Percentiles rank a stretch among this genome's conserved stretches.
These are phyloP conservation scores for Clupea harengus DNA, from an alignment of 2,113 vertebrate species.

Conservation along the genomic window DNA sequence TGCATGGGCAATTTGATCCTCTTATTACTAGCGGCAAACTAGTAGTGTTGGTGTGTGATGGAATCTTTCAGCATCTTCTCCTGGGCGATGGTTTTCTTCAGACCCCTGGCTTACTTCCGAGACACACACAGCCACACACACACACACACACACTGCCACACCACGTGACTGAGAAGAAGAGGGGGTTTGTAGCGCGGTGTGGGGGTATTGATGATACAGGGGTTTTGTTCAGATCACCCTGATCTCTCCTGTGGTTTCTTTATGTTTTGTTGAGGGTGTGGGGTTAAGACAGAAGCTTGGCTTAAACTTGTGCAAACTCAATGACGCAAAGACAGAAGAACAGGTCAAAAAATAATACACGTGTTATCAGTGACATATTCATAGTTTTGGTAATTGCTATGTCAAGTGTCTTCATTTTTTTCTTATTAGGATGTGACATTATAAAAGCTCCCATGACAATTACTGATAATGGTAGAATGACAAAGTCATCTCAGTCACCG, in stretches of 20 bases:
- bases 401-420: not conserved
- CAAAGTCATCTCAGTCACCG: not conserved
- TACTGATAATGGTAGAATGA: not conserved
- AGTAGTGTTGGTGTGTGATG: constrained; percentile 12
- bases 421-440: not conserved
- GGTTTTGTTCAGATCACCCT: not conserved
- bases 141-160: not conserved
- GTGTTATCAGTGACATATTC: not conserved
- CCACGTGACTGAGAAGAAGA: not conserved
- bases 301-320: not conserved
- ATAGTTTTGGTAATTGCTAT: not conserved
- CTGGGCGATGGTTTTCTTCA: not conserved
- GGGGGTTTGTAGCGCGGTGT: no score
- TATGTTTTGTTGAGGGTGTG: not conserved
- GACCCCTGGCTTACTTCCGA: not conserved
- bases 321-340: no score
- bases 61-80: constrained; percentile 8
- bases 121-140: not conserved
- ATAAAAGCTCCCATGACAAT: not conserved
- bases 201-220: not conserved
- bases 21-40: not conserved
- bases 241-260: not conserved
- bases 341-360: not conserved
- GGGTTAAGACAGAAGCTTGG: no score
- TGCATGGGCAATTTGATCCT: constrained; percentile 35